Evolutionary conservation across 1,140 invertebrate genomes (phyloP).

Genomic region (Leptinotarsa lineolata): DNA sequence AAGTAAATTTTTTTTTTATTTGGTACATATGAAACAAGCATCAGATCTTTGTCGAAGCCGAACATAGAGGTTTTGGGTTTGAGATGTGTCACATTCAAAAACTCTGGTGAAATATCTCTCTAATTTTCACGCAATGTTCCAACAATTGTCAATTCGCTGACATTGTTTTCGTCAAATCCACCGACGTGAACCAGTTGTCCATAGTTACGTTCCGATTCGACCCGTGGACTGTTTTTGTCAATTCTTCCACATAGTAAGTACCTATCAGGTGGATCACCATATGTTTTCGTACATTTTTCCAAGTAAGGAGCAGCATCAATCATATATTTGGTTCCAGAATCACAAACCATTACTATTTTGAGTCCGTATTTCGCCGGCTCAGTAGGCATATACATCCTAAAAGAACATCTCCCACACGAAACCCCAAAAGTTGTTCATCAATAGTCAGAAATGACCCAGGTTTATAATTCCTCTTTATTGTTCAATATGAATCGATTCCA

Average conservation of each 20-base stretch:
- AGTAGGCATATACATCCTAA: too few species aligned
- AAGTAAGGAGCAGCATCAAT: conserved; percentile 50
- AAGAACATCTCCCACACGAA: too few species aligned
- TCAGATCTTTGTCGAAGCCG: conserved; percentile 39
- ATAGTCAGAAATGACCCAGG: too few species aligned
- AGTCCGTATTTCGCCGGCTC: too few species aligned
- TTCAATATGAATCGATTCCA: too few species aligned
- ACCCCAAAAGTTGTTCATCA: too few species aligned
- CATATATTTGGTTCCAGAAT: conserved; percentile 50
- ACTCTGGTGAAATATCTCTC: conserved; percentile 17
- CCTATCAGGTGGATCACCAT: conserved; percentile 37
- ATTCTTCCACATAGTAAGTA: conserved; percentile 41
- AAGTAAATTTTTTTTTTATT: conserved; percentile 48
- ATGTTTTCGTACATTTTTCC: conserved; percentile 46
- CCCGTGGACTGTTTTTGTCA: conserved; percentile 44
- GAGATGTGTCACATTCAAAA: not conserved
- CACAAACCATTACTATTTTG: conserved; percentile 49
- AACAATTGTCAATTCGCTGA: conserved; percentile 46
- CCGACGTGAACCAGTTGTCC: conserved; percentile 55
- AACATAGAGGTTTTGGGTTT: not conserved
- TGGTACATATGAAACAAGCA: conserved; percentile 41
- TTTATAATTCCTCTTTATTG: too few species aligned
- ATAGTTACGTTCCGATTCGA: conserved; percentile 53
- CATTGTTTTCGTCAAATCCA: conserved; percentile 48
- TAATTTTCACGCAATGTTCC: conserved; percentile 27